Evolutionary conservation across 1,140 invertebrate species (phyloP).

Genomic region (Solenopsis fugax): DNA sequence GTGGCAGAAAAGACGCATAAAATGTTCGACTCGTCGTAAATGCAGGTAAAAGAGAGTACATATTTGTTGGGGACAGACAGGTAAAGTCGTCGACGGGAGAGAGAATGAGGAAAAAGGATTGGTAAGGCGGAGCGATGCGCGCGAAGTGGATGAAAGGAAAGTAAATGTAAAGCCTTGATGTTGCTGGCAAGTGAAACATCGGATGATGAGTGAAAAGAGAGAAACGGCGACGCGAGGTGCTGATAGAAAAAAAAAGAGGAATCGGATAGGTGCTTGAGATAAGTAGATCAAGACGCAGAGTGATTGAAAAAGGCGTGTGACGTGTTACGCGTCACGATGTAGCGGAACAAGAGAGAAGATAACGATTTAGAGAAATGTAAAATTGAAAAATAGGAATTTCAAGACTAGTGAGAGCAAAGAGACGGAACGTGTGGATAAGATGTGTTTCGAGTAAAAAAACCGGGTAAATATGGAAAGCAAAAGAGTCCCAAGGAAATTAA

Average conservation of each 20-base stretch:
- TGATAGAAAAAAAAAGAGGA: constrained; percentile 25
- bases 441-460: neutral
- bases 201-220: neutral
- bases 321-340: neutral
- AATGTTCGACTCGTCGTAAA: constrained; percentile 43
- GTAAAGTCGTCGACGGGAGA: constrained; percentile 27
- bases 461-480: constrained; percentile 29
- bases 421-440: constrained; percentile 26
- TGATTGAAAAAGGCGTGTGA: neutral
- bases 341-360: neutral
- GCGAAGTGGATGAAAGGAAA: constrained; percentile 35
- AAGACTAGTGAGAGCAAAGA: neutral
- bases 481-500: constrained; percentile 40
- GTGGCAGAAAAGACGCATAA: constrained; percentile 20
- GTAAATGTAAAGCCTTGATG: constrained; percentile 40
- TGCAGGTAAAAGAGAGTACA: constrained; percentile 38
- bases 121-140: neutral
- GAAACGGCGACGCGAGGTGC: neutral
- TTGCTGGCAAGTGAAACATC: constrained; percentile 32
- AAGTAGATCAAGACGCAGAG: constrained; percentile 32
- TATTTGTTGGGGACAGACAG: constrained; percentile 46
- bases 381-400: constrained; percentile 32
- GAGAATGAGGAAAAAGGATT: constrained; percentile 34
- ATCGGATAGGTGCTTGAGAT: constrained; percentile 40
- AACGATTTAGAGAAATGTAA: neutral